A percentile compares a stretch with the other conserved stretches of the same genome.
Evolutionary conservation across 2,797 vertebrate species (phyloP).

Genomic region (Garrulus glandarius): DNA sequence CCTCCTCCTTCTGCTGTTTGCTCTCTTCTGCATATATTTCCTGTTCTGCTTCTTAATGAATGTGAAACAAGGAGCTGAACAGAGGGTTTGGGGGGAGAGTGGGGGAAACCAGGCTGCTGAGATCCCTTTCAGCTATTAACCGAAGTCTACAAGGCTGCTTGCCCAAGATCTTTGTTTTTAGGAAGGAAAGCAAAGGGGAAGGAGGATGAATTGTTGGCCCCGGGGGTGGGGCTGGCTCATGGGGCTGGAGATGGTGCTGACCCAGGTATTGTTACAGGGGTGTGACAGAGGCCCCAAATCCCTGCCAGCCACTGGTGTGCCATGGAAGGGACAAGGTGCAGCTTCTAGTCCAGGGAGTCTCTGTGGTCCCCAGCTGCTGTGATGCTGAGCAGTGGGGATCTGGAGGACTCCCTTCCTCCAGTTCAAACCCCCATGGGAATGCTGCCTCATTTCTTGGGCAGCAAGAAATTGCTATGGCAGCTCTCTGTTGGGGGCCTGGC

Average conservation of each 20-base stretch:
- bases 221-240: neutral
- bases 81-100: neutral
- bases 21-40: neutral
- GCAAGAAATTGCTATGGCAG: neutral
- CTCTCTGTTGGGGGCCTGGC: neutral
- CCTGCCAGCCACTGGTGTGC: neutral
- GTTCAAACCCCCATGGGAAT: rapidly evolving
- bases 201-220: too few species aligned
- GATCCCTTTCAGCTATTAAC: neutral
- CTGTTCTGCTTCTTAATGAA: neutral
- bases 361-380: neutral
- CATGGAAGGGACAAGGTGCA: neutral
- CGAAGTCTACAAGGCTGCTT: neutral
- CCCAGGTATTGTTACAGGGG: rapidly evolving
- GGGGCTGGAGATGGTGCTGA: neutral
- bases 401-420: neutral
- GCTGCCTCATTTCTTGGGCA: neutral
- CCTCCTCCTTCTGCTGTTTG: neutral
- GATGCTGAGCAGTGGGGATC: neutral
- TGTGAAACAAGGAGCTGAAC: neutral
- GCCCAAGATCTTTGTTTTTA: neutral
- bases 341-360: neutral
- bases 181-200: neutral
- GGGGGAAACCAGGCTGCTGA: neutral
- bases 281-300: neutral